Conservation (phyloP, 2,113 vertebrate species). For the Orthonyx spaldingii region DNA sequence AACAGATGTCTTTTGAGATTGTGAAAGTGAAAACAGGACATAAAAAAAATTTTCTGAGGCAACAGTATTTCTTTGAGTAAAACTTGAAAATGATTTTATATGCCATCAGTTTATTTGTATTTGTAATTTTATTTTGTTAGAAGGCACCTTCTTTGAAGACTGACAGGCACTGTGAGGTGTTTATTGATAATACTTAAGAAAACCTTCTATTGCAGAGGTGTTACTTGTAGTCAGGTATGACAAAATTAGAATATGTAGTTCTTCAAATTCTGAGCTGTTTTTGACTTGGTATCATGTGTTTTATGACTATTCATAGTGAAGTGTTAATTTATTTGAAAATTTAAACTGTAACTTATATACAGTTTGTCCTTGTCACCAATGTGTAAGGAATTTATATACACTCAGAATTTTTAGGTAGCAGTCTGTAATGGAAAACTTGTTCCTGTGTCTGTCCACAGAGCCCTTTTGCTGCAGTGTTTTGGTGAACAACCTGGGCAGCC, state of each 20-base stretch:
- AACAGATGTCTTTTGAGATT: neutral
- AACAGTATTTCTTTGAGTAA: neutral
- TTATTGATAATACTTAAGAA: neutral
- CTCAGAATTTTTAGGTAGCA: neutral
- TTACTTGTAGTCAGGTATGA: neutral
- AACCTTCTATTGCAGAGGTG: neutral
- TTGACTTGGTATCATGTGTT: neutral
- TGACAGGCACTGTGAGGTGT: neutral
- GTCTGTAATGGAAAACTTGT: neutral
- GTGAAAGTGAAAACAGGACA: neutral
- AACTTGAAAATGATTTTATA: neutral
- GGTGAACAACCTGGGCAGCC: neutral
- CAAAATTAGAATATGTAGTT: neutral
- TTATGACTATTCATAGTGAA: neutral
- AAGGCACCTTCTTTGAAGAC: neutral
- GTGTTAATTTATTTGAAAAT: neutral
- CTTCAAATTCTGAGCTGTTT: neutral
- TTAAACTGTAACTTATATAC: neutral
- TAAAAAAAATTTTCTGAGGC: neutral
- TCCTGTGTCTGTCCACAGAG: neutral
- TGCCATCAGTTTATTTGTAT: neutral
- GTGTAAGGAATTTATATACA: neutral
- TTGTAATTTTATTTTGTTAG: neutral
- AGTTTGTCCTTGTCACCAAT: neutral
- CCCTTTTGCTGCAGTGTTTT: neutral